These are phyloP conservation scores for Petrolisthes manimaculis DNA, from an alignment of 2,888 invertebrate genomes.

Conservation along the genomic window DNA sequence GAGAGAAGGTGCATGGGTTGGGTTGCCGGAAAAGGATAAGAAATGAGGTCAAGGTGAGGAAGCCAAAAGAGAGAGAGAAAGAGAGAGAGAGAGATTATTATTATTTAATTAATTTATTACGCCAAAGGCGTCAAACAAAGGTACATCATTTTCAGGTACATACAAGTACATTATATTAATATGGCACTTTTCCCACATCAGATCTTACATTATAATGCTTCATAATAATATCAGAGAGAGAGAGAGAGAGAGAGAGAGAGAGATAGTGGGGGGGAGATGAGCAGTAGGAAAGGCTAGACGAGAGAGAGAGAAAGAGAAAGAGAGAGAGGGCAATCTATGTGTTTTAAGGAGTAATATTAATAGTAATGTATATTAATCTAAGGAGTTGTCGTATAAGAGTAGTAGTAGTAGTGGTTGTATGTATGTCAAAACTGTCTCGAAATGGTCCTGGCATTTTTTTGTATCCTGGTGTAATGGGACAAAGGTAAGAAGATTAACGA, in stretches of 20 bases:
- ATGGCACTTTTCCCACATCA: no score
- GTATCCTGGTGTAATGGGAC: no score
- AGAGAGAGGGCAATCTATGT: not conserved
- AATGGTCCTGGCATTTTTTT: no score
- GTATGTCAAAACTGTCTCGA: no score
- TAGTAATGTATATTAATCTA: not conserved
- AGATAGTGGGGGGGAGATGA: not conserved
- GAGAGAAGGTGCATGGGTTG: not conserved
- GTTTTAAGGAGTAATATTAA: not conserved
- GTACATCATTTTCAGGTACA: not conserved
- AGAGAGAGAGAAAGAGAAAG: not conserved
- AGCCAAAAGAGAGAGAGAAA: no score
- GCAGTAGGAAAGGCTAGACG: not conserved
- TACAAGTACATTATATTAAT: not conserved
- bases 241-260: not conserved
- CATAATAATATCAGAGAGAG: not conserved
- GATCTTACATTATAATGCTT: not conserved
- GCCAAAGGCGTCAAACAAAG: no score
- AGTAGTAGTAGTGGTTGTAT: no score
- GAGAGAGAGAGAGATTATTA: no score
- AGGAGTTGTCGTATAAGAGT: not conserved
- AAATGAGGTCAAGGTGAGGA: not conserved
- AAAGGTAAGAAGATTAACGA: no score
- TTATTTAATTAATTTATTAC: no score
- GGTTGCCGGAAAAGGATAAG: not conserved